Conservation (phyloP, 2,113 vertebrate genomes). For the Myrmecobius fasciatus region DNA sequence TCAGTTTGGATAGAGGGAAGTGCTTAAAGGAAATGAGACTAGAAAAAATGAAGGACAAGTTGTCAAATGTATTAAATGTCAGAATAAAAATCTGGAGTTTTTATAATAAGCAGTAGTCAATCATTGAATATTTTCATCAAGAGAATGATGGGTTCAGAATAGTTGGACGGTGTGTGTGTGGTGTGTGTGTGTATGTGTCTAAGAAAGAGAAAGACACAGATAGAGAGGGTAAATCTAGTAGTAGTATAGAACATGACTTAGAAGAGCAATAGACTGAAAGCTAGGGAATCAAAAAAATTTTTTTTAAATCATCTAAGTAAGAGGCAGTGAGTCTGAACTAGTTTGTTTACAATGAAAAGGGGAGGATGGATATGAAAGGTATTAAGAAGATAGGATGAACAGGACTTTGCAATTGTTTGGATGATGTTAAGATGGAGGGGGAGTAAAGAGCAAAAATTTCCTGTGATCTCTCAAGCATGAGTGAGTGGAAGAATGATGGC, state of each 20-base stretch:
- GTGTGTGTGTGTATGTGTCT: background rate
- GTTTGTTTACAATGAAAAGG: background rate
- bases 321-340: background rate
- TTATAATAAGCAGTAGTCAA: background rate
- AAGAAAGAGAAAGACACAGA: too few relatives aligned
- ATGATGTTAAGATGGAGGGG: background rate
- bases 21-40: background rate
- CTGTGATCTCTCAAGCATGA: background rate
- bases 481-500: background rate
- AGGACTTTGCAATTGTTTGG: background rate
- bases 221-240: background rate
- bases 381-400: background rate
- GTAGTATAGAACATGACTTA: background rate
- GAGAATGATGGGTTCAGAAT: background rate
- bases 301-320: background rate
- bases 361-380: background rate
- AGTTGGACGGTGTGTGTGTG: background rate
- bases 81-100: background rate
- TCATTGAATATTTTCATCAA: background rate
- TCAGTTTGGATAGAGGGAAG: background rate
- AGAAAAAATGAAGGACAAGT: background rate
- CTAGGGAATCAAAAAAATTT: background rate
- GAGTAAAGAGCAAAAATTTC: background rate
- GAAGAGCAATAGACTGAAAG: background rate
- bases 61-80: background rate